These are phyloP conservation scores for Macrotis lagotis DNA, from an alignment of 2,113 vertebrate genomes.

Conservation along the genomic window DNA sequence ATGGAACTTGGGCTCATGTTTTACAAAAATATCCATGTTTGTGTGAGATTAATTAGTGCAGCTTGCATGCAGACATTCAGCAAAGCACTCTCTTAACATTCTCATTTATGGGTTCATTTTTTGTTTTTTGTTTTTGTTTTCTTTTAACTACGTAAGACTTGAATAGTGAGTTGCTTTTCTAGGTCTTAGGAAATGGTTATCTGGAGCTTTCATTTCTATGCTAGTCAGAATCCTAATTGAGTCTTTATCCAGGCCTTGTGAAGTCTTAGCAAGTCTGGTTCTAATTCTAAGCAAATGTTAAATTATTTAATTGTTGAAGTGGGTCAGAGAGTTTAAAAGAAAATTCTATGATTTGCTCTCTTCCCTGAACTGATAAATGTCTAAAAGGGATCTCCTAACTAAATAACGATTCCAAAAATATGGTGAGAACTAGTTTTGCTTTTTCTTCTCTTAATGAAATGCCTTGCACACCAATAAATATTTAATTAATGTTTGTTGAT, in stretches of 20 bases:
- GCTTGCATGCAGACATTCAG: constrained; percentile 74
- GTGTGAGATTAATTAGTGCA: constrained; percentile 79
- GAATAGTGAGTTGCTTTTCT: background rate
- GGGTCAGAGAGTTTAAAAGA: constrained; percentile 21
- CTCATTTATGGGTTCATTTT: constrained; percentile 58
- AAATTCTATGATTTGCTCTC: constrained; percentile 5
- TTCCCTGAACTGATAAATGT: background rate
- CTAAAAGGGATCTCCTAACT: background rate
- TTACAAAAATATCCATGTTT: constrained; percentile 85
- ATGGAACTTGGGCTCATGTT: constrained; percentile 73
- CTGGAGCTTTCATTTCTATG: constrained; percentile 11
- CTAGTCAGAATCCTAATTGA: background rate
- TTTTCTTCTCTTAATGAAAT: background rate
- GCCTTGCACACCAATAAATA: background rate
- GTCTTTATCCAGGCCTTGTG: constrained; percentile 30
- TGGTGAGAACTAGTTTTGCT: background rate
- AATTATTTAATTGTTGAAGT: constrained; percentile 34
- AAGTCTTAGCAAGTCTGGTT: constrained; percentile 11
- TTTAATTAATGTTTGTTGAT: background rate
- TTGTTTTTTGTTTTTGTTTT: background rate
- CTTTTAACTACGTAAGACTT: background rate
- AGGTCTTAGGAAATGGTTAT: constrained; percentile 45
- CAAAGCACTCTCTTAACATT: constrained; percentile 57
- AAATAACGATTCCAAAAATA: background rate
- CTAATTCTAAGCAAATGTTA: constrained; percentile 37